Evolutionary conservation across 2,113 vertebrate genomes (phyloP).

Genomic region (Eurystomus gularis): DNA sequence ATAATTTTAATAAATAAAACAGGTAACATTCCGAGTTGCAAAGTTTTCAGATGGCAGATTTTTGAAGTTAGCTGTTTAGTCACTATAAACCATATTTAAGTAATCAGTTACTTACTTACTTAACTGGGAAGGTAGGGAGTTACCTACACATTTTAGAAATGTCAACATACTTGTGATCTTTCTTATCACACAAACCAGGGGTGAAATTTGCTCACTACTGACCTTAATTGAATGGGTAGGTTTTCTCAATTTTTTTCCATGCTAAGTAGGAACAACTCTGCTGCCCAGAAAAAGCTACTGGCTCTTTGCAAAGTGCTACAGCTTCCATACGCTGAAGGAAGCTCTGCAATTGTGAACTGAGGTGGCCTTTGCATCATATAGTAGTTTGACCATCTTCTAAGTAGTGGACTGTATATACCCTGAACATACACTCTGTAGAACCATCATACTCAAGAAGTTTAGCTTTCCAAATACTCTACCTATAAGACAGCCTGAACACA

Average conservation of each 20-base stretch:
- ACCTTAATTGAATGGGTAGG: neutral
- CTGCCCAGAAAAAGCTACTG: neutral
- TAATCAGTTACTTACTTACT: neutral
- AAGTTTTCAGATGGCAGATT: neutral
- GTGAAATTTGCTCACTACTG: neutral
- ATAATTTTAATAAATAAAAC: neutral
- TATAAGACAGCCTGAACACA: neutral
- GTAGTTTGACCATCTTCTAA: neutral
- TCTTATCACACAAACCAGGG: neutral
- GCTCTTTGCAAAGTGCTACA: neutral
- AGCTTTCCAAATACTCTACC: neutral
- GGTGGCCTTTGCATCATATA: neutral
- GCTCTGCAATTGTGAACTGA: neutral
- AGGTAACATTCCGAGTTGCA: neutral
- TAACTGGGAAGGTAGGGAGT: neutral
- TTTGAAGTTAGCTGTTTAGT: neutral
- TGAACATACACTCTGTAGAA: neutral
- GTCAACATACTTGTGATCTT: accelerated
- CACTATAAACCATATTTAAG: neutral
- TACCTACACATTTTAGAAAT: neutral
- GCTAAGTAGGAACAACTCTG: neutral
- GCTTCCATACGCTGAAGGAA: neutral
- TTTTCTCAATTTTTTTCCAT: neutral
- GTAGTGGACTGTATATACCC: neutral
- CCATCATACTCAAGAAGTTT: neutral